Evolutionary conservation across 2,797 vertebrate species (phyloP).

Genomic region (Falco concolor): DNA sequence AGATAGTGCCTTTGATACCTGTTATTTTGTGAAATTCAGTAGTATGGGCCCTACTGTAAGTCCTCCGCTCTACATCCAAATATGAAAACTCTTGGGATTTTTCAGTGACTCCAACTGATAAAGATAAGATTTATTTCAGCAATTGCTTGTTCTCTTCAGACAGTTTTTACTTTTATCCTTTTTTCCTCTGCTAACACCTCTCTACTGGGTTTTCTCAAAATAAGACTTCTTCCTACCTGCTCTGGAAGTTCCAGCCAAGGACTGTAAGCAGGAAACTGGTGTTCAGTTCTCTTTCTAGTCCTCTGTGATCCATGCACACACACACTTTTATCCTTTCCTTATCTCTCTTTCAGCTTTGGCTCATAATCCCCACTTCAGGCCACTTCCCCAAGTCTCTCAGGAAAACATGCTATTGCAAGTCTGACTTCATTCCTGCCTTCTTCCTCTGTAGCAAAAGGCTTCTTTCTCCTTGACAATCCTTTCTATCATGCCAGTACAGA

Average conservation of each 20-base stretch:
- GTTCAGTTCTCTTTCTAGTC: neutral
- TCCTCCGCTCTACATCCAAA: neutral
- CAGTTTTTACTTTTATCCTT: neutral
- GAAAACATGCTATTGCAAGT: slow-evolving; percentile 22
- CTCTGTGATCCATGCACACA: neutral
- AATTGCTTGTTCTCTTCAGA: neutral
- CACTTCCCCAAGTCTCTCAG: slow-evolving; percentile 50
- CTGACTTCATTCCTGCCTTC: slow-evolving; percentile 20
- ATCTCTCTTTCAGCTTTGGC: slow-evolving; percentile 51
- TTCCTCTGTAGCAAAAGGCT: neutral
- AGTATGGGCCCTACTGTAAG: neutral
- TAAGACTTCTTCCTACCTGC: neutral
- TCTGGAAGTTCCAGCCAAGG: neutral
- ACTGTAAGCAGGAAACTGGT: neutral
- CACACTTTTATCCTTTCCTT: slow-evolving; percentile 27
- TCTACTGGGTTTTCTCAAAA: neutral
- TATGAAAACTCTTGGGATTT: neutral
- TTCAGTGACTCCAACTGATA: neutral
- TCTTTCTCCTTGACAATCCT: neutral
- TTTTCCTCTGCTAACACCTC: neutral
- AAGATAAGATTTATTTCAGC: neutral
- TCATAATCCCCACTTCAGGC: slow-evolving; percentile 64
- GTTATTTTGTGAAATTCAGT: neutral
- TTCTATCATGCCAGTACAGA: neutral
- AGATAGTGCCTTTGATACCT: neutral